Evolutionary conservation across 1,140 invertebrate genomes (phyloP).

Genomic region (Camponotus pennsylvanicus): DNA sequence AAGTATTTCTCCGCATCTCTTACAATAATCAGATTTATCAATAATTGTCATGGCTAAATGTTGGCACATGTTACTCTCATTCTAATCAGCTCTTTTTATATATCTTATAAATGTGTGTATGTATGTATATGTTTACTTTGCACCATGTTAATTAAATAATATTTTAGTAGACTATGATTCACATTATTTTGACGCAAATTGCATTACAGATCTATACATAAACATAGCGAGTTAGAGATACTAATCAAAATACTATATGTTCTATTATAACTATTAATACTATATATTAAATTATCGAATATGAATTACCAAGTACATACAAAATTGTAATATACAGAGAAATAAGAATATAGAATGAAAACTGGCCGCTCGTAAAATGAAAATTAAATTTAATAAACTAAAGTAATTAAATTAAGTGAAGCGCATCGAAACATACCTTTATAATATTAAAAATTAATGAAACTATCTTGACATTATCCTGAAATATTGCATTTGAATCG

Average conservation of each 20-base stretch:
- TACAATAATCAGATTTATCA: constrained; percentile 67
- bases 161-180: constrained; percentile 59
- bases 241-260: constrained; percentile 41
- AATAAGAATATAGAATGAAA: constrained; percentile 69
- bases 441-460: not conserved
- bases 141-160: constrained; percentile 57
- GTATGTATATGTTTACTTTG: constrained; percentile 27
- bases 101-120: constrained; percentile 29
- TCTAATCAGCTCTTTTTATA: constrained; percentile 51
- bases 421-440: constrained; percentile 47
- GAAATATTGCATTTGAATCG: not conserved
- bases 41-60: constrained; percentile 69
- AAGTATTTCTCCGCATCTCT: constrained; percentile 24
- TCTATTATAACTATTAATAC: not conserved
- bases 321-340: constrained; percentile 63
- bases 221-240: constrained; percentile 57
- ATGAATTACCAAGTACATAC: constrained; percentile 39
- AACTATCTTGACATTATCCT: constrained; percentile 9
- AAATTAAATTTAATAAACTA: constrained; percentile 37
- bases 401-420: constrained; percentile 52
- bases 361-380: constrained; percentile 70
- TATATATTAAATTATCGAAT: not conserved
- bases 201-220: constrained; percentile 69
- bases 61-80: constrained; percentile 34
- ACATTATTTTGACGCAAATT: constrained; percentile 42